Evolutionary conservation across 2,888 invertebrate species (phyloP).

Genomic region (Colletes collaris): DNA sequence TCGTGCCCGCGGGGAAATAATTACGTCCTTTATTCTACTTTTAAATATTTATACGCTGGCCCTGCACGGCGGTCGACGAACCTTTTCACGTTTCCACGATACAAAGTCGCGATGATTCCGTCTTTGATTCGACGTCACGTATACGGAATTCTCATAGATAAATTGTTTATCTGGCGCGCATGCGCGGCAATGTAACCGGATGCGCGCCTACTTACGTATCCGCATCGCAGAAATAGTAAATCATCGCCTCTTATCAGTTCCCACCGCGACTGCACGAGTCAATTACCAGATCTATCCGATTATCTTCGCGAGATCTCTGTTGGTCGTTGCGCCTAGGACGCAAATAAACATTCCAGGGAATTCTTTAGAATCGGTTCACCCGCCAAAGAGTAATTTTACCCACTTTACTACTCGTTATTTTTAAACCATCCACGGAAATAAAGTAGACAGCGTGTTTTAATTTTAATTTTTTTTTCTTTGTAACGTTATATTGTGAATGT

Average conservation of each 20-base stretch:
- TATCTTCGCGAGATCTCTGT: background rate
- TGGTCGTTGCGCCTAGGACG: too few species aligned
- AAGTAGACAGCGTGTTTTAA: too few species aligned
- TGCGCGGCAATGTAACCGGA: slow-evolving; percentile 42
- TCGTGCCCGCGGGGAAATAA: slow-evolving; percentile 2
- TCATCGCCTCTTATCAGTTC: slow-evolving; percentile 25
- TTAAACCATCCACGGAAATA: too few species aligned
- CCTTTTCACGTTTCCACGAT: slow-evolving; percentile 33
- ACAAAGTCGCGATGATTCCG: background rate
- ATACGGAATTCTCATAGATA: slow-evolving; percentile 48
- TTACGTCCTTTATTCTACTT: slow-evolving; percentile 25
- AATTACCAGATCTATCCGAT: slow-evolving; percentile 13
- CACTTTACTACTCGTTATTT: too few species aligned
- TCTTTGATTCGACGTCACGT: background rate
- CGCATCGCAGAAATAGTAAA: slow-evolving; percentile 20
- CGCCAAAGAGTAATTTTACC: too few species aligned
- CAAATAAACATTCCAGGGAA: too few species aligned
- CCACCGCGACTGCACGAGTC: background rate
- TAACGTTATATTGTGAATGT: too few species aligned
- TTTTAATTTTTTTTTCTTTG: too few species aligned
- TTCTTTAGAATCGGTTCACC: too few species aligned
- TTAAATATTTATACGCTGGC: slow-evolving; percentile 38
- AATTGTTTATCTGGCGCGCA: slow-evolving; percentile 49
- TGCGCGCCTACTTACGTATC: slow-evolving; percentile 46
- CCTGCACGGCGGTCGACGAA: slow-evolving; percentile 36